These are phyloP conservation scores for Megalops cyprinoides DNA, from an alignment of 2,797 vertebrate species.

Conservation along the genomic window DNA sequence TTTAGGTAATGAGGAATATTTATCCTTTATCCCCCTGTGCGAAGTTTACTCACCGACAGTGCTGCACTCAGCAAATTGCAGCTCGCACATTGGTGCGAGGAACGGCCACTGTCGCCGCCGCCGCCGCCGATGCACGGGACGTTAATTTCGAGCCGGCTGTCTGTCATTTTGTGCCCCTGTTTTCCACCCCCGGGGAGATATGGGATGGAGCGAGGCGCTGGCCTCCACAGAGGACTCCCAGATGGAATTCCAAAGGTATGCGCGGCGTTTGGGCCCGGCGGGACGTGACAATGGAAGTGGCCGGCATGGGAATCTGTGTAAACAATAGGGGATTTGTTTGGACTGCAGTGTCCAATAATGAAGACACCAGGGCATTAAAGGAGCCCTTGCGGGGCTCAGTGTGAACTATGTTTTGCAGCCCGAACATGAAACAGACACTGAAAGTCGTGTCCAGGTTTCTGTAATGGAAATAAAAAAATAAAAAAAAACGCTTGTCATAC, in stretches of 20 bases:
- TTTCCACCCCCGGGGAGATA: constrained; percentile 17
- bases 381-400: neutral
- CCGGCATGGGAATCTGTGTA: constrained; percentile 42
- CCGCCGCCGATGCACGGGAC: neutral
- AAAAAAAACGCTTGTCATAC: neutral
- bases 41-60: constrained; percentile 29
- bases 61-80: constrained; percentile 32
- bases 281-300: constrained; percentile 42
- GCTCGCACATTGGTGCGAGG: neutral
- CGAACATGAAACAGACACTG: neutral
- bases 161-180: neutral
- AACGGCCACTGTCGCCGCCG: constrained; percentile 5
- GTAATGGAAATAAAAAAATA: neutral
- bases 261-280: constrained; percentile 29
- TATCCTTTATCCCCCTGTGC: constrained; percentile 36
- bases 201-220: constrained; percentile 20
- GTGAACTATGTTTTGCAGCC: neutral
- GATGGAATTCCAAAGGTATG: constrained; percentile 50
- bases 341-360: constrained; percentile 37
- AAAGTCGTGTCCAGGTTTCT: neutral
- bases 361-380: constrained; percentile 39
- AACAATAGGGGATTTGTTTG: constrained; percentile 46
- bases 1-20: constrained; percentile 44
- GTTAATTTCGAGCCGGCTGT: constrained; percentile 21
- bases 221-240: constrained; percentile 38